Evolutionary conservation across 2,888 invertebrate genomes (phyloP).

Genomic region (Endotricha flammealis): DNA sequence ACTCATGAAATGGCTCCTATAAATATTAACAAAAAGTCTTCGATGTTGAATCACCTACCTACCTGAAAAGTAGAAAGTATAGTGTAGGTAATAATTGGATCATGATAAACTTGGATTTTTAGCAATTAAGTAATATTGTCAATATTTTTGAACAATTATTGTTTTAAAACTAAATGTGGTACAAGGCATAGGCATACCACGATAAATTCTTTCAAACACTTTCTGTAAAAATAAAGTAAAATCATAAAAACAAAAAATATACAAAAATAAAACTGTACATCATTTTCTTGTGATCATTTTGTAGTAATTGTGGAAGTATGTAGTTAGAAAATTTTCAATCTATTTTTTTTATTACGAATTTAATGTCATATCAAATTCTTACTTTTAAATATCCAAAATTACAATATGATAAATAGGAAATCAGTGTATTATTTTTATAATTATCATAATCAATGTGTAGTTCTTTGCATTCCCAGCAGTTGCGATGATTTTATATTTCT

Average conservation of each 20-base stretch:
- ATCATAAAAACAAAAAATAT: not conserved
- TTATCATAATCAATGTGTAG: not conserved
- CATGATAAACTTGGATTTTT: too few relatives aligned
- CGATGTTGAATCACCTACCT: too few relatives aligned
- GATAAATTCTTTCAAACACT: not conserved
- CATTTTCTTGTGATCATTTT: not conserved
- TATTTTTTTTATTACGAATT: conserved; percentile 2
- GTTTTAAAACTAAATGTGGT: too few relatives aligned
- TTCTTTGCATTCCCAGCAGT: conserved; percentile 11
- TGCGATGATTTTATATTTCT: conserved; percentile 7
- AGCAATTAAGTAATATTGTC: too few relatives aligned
- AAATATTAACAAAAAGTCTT: too few relatives aligned
- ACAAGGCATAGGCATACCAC: not conserved
- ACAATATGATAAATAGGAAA: not conserved
- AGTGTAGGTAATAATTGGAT: too few relatives aligned
- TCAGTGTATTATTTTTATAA: not conserved
- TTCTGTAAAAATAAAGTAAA: not conserved
- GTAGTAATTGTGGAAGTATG: not conserved
- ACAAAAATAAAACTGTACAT: not conserved
- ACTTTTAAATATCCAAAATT: not conserved
- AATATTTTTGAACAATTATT: too few relatives aligned
- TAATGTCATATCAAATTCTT: not conserved
- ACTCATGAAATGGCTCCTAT: too few relatives aligned
- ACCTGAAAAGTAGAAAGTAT: too few relatives aligned
- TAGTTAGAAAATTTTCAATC: conserved; percentile 1